Conservation (phyloP, 2,888 invertebrate species). For the Bedellia somnulentella region DNA sequence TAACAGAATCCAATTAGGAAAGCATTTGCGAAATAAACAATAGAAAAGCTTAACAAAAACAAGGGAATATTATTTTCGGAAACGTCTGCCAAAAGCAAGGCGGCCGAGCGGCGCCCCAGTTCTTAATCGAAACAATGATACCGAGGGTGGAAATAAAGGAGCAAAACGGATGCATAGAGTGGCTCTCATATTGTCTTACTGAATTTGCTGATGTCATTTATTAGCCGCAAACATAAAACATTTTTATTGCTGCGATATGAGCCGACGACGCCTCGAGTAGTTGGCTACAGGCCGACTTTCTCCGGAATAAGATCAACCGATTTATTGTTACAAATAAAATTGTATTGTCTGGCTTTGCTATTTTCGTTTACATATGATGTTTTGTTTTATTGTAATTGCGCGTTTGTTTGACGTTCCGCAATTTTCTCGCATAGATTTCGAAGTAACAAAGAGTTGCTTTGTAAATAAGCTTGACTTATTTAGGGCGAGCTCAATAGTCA, state of each 20-base stretch:
- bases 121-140: constrained; percentile 46
- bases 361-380: constrained; percentile 14
- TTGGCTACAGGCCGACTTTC: constrained; percentile 34
- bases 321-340: constrained; percentile 49
- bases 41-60: constrained; percentile 31
- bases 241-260: constrained; percentile 57
- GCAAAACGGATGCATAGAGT: constrained; percentile 43
- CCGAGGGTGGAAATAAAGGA: constrained; percentile 37
- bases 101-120: constrained; percentile 35
- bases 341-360: constrained; percentile 28
- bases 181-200: constrained; percentile 55
- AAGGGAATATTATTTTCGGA: constrained; percentile 32
- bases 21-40: constrained; percentile 26
- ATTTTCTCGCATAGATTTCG: background rate
- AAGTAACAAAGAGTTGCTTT: no score
- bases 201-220: constrained; percentile 61
- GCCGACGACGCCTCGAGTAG: constrained; percentile 21
- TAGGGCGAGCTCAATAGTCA: no score
- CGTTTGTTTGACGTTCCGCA: background rate
- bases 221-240: constrained; percentile 61
- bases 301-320: constrained; percentile 38
- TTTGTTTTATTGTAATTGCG: constrained; percentile 5
- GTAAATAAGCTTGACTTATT: no score
- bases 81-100: constrained; percentile 31
- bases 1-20: constrained; percentile 38